Conservation (phyloP, 92 coral and sea anemone species). For the Zoanthus sansibaricus region DNA sequence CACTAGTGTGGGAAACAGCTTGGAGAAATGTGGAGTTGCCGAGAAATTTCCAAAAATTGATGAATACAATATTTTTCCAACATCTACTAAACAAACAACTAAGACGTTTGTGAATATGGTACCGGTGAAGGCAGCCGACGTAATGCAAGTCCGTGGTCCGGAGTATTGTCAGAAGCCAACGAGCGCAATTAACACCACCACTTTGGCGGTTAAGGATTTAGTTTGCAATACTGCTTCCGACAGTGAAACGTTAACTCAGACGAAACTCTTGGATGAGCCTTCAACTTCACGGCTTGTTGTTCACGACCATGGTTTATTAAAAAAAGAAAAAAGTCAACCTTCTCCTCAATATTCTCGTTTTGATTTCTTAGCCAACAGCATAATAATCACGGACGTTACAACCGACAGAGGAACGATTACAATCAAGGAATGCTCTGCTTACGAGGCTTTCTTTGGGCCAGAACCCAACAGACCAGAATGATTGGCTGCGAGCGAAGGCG, state of each 20-base stretch:
- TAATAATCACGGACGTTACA: conserved; percentile 96
- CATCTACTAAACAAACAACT: not conserved
- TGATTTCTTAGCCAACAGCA: conserved; percentile 92
- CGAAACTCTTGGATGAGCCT: conserved; percentile 24
- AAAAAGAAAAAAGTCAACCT: conserved; percentile 58
- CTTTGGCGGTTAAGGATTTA: not conserved
- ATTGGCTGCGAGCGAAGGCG: not conserved
- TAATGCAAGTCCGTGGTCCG: not conserved
- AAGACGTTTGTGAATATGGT: not conserved
- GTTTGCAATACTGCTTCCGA: conserved; percentile 1
- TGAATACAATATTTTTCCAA: conserved; percentile 1
- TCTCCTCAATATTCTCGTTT: conserved; percentile 81
- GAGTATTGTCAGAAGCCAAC: conserved; percentile 25
- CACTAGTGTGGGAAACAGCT: not conserved
- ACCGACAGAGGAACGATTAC: conserved; percentile 95
- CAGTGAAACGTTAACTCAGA: conserved; percentile 10
- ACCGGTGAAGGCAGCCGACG: not conserved
- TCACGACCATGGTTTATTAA: conserved; percentile 32
- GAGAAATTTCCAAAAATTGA: not conserved
- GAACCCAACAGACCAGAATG: conserved; percentile 61
- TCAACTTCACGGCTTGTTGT: conserved; percentile 34
- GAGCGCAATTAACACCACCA: not conserved
- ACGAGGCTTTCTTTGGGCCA: conserved; percentile 92
- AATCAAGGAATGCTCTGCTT: conserved; percentile 94
- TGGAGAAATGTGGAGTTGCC: not conserved